Base-by-base conservation (phyloP, 1,140 invertebrate genomes). In the Dolichoris vasculosae region DNA sequence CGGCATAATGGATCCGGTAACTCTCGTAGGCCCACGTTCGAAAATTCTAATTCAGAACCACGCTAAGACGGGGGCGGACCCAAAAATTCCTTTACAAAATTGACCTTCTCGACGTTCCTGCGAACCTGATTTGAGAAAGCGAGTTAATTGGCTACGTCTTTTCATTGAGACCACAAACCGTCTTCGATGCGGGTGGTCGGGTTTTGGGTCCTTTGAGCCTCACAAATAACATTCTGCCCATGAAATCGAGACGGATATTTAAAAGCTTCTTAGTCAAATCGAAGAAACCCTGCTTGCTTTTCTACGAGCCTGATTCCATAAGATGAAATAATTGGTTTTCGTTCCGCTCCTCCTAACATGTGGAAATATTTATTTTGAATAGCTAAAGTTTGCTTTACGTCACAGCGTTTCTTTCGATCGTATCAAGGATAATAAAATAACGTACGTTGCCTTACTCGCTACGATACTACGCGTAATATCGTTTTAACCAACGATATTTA, bases 81-180 rank as follows among this genome's bases (percentile, higher is more conserved):
- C 82, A 51, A 88, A 86, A 86, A 83, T 71, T 59, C 77, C 75
- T 85, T 63, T 8, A 83, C 63, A 86, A 81, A 89, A 88, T 38
- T 23, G 35, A 88, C 85, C 86, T 88, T 84, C 85, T 79, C 67
- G 7, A 17, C 17, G 20, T 32, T 90, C 75, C 85, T 90, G 78
- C 30, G 40, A 48, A 26, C 85, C 86, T 85, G 81, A 85, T 89
- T 84, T 86, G 82, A 83, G 40, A 85, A 35, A 83, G 40, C 67
- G 26, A 71, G 69, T 83, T 89, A 90, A 90, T 89, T 88, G 83
- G 77, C 85, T 88, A 75, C 63, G 88, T 82, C 84, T 69, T 79
- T 76, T 82, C 71, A 87, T 86, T 75, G 73, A 69, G 78, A 80
- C 67, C 64, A 81, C 83, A 85, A 73, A 85, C 8, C 15, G 9